Evolutionary conservation across 1,140 invertebrate species (phyloP), one percentile per base, ranked within the genome.

Genomic region (Scaptomyza pallida): DNA sequence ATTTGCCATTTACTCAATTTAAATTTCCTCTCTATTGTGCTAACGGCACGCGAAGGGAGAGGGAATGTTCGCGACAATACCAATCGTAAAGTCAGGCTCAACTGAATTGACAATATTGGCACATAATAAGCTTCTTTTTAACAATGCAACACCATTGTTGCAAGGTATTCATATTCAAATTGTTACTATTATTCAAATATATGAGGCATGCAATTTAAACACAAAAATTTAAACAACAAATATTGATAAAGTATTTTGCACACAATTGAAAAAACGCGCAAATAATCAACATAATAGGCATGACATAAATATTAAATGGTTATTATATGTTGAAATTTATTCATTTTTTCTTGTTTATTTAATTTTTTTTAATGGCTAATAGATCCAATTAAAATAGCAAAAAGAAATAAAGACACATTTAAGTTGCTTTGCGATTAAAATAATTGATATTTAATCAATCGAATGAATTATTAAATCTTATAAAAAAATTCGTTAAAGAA

Each of bases 1-100:
- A 81, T 86, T 86, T 86, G 74, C 82, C 77, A 77, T 86, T 81
- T 85, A 88, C 79, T 88, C 82, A 86, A 88, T 85, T 86, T 86
- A 81, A 81, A 72, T 80, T 67, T 83, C 55, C 69, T 59, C 69
- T 61, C 69, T 35, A 70, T 82, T 74, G 62, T 70, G 70, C 45
- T 37, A 74, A 61, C 45, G 69, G 43, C 55, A 6, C 23, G 5
- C 26, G 9, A 8, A 30, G 26, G 9, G 5, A 26, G 5, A 6
- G 23, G 0, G 23, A 26, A 6, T 0, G 23, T 5, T 44, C 48
- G 52, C 56, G 23, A 61, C 69, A 64, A 75, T 75, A 47, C 21
- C 72, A 64, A 59, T 50, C 40, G 37, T 23, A 56, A 44, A 45
- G 50, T 56, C 60, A 23, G 26, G 33, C 51, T 50, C 15, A 37